Evolutionary conservation across 2,113 vertebrate genomes (phyloP).

Genomic region (Mugil cephalus): DNA sequence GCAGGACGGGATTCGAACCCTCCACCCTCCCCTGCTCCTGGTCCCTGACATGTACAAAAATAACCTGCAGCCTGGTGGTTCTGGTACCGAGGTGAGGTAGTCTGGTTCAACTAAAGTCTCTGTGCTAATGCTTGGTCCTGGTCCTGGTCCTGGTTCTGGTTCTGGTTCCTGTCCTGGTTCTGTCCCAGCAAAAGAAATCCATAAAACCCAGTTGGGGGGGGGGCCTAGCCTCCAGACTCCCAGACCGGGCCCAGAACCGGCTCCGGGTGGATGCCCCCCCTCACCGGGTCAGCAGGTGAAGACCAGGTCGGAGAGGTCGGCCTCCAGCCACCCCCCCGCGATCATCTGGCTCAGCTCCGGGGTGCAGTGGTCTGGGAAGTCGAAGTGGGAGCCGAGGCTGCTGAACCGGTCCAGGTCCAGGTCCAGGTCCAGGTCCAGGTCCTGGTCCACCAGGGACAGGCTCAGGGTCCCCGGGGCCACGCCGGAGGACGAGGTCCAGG

Average conservation of each 20-base stretch:
- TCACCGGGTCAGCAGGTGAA: slow-evolving; percentile 90
- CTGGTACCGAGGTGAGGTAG: slow-evolving; percentile 97
- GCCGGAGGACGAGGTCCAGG: slow-evolving; percentile 59
- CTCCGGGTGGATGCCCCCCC: too few species aligned
- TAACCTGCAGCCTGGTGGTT: slow-evolving; percentile 97
- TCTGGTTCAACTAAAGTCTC: slow-evolving; percentile 75
- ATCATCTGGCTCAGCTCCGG: slow-evolving; percentile 98
- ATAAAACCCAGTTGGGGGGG: slow-evolving; percentile 83
- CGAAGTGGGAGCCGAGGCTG: slow-evolving; percentile 94
- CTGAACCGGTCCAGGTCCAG: slow-evolving; percentile 93
- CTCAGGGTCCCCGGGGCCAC: slow-evolving; percentile 85
- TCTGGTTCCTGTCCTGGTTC: slow-evolving; percentile 85
- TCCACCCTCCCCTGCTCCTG: slow-evolving; percentile 72
- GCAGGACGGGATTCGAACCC: slow-evolving; percentile 77
- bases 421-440: slow-evolving; percentile 95
- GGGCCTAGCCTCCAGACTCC: slow-evolving; percentile 49
- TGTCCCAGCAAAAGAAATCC: slow-evolving; percentile 74
- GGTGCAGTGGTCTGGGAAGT: slow-evolving; percentile 96
- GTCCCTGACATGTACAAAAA: slow-evolving; percentile 99
- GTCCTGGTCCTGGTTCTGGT: slow-evolving; percentile 81
- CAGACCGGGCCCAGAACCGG: too few species aligned
- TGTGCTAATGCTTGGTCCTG: slow-evolving; percentile 92
- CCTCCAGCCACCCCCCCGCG: slow-evolving; percentile 95
- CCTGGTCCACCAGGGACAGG: slow-evolving; percentile 93
- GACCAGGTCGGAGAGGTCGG: slow-evolving; percentile 94